phyloP scores from a whole-genome alignment of 2,888 invertebrate genomes.

The Amphipyra berbera region DNA sequence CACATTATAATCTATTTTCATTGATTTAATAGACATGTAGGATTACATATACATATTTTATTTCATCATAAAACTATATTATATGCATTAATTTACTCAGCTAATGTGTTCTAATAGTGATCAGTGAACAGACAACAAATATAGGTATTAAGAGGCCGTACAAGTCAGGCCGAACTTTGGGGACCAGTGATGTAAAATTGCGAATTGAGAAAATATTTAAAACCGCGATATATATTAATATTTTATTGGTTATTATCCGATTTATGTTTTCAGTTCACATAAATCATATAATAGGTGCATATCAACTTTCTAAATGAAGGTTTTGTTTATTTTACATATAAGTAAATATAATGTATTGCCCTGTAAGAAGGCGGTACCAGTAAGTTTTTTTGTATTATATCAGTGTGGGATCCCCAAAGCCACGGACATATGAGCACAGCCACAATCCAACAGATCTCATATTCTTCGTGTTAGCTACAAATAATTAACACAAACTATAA shows the following conservation, averaged over 20 bases:
- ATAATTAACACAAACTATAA: conserved; percentile 62
- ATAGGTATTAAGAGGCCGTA: conserved; percentile 57
- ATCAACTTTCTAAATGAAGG: no score
- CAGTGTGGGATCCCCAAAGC: conserved; percentile 26
- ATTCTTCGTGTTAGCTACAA: conserved; percentile 77
- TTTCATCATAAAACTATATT: conserved; percentile 89
- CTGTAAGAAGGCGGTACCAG: conserved; percentile 28
- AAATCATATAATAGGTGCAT: no score
- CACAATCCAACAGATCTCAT: conserved; percentile 59
- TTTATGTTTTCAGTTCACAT: conserved; percentile 1
- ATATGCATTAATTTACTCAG: conserved; percentile 86
- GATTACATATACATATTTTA: conserved; percentile 90
- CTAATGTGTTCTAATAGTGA: conserved; percentile 87
- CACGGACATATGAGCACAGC: conserved; percentile 25
- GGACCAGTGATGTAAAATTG: conserved; percentile 20
- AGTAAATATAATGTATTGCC: conserved; percentile 8
- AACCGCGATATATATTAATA: background rate
- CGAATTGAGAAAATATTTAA: conserved; percentile 6
- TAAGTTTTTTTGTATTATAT: conserved; percentile 6
- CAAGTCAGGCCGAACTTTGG: conserved; percentile 29
- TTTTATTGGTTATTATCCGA: background rate
- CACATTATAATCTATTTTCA: conserved; percentile 84
- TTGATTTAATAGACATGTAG: conserved; percentile 90
- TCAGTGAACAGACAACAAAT: conserved; percentile 86
- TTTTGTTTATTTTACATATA: no score